Conservation (phyloP, 1,140 invertebrate genomes). For the Drosophila hydei region DNA sequence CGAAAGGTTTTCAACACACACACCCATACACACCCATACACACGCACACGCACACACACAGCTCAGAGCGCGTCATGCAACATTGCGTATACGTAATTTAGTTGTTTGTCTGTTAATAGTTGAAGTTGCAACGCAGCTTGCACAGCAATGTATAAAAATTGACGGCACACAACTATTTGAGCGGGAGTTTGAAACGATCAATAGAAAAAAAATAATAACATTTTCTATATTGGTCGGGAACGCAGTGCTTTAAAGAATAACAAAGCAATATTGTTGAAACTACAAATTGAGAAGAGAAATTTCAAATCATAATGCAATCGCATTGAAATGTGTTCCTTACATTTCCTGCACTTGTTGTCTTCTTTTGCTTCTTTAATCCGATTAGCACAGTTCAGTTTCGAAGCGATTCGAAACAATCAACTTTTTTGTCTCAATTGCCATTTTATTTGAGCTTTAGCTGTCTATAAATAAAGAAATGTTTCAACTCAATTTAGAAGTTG, state of each 20-base stretch:
- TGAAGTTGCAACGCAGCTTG: constrained; percentile 17
- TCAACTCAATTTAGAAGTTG: too few species aligned
- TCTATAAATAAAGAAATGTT: too few species aligned
- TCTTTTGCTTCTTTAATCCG: constrained; percentile 6
- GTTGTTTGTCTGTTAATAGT: constrained; percentile 66
- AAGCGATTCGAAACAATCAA: too few species aligned
- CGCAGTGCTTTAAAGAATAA: constrained; percentile 11
- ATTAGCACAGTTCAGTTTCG: not conserved
- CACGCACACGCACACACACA: constrained; percentile 6
- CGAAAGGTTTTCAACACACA: constrained; percentile 57
- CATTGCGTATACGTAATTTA: constrained; percentile 71
- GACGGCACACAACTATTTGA: constrained; percentile 16
- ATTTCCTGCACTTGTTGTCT: too few species aligned
- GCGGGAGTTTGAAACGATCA: not conserved
- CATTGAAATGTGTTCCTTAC: too few species aligned
- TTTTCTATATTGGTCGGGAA: constrained; percentile 6
- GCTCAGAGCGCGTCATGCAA: constrained; percentile 42
- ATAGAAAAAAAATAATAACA: constrained; percentile 3
- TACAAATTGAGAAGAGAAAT: not conserved
- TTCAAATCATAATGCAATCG: not conserved
- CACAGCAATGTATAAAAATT: constrained; percentile 35
- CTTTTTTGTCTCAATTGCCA: too few species aligned
- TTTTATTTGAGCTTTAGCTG: not conserved
- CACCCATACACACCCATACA: constrained; percentile 13
- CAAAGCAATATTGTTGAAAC: constrained; percentile 16